These are phyloP conservation scores for Pilophorus perplexus DNA, from an alignment of 2,888 invertebrate genomes.

Conservation along the genomic window DNA sequence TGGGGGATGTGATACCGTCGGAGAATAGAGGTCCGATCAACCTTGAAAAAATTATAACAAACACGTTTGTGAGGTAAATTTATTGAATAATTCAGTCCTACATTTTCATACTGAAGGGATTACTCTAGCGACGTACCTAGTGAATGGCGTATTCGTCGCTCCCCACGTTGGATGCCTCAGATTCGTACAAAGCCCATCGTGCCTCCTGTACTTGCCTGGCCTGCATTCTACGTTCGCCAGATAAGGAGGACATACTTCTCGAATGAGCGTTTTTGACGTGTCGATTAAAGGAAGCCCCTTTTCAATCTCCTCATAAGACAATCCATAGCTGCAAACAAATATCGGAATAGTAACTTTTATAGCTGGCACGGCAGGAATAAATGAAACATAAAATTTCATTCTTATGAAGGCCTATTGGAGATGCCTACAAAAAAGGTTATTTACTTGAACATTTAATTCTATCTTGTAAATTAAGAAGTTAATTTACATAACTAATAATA, in stretches of 20 bases:
- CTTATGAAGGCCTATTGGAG: no score
- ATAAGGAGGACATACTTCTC: slow-evolving; percentile 83
- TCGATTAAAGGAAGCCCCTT: slow-evolving; percentile 83
- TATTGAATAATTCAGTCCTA: no score
- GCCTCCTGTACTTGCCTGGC: slow-evolving; percentile 80
- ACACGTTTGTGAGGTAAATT: no score
- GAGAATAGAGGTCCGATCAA: slow-evolving; percentile 76
- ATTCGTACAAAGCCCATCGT: slow-evolving; percentile 87
- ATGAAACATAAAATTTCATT: no score
- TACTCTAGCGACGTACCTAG: slow-evolving; percentile 64
- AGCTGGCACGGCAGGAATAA: no score
- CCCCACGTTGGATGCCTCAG: slow-evolving; percentile 88
- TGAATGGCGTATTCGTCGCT: slow-evolving; percentile 78
- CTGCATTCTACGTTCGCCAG: slow-evolving; percentile 84
- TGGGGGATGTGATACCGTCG: slow-evolving; percentile 80
- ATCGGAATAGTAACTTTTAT: no score
- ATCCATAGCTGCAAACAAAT: slow-evolving; percentile 71
- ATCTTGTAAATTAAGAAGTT: no score
- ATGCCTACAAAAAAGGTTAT: no score
- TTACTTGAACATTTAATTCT: no score
- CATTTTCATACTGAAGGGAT: no score
- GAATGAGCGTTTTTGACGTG: slow-evolving; percentile 80
- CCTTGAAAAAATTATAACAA: slow-evolving; percentile 56
- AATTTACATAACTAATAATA: no score
- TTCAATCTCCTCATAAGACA: slow-evolving; percentile 82